Conservation (phyloP, 2,113 vertebrate species). For the Elephantulus edwardii region DNA sequence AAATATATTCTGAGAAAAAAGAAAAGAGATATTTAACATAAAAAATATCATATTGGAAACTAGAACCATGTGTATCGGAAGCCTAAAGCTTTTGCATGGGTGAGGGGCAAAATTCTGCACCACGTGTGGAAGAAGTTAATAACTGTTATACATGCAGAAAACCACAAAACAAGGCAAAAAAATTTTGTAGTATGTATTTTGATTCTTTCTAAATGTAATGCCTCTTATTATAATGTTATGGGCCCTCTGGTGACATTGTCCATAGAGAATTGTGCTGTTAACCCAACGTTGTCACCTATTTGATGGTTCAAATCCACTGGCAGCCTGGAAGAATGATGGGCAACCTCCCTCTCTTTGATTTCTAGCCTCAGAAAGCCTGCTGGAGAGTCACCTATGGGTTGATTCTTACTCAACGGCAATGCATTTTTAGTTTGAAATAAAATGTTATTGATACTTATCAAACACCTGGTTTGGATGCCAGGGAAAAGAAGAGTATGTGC, state of each 20-base stretch:
- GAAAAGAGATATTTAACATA: constrained; percentile 53
- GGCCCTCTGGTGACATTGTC: too few species aligned
- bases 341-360: too few species aligned
- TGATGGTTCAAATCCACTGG: too few species aligned
- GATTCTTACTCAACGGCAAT: too few species aligned
- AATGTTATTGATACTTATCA: not conserved
- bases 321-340: too few species aligned
- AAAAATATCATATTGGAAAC: constrained; percentile 47
- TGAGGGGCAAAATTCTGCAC: not conserved
- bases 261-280: too few species aligned
- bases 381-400: too few species aligned
- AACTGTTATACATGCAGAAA: not conserved
- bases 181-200: not conserved
- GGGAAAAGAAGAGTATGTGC: not conserved
- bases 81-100: not conserved
- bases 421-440: not conserved
- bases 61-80: constrained; percentile 24
- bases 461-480: not conserved
- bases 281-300: too few species aligned
- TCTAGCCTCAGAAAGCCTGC: too few species aligned
- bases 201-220: not conserved
- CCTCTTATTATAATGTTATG: too few species aligned
- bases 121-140: not conserved
- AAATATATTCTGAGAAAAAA: constrained; percentile 36
- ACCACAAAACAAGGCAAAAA: not conserved